These are phyloP conservation scores for Sebastes minor DNA, from an alignment of 2,797 vertebrate genomes.

Conservation along the genomic window DNA sequence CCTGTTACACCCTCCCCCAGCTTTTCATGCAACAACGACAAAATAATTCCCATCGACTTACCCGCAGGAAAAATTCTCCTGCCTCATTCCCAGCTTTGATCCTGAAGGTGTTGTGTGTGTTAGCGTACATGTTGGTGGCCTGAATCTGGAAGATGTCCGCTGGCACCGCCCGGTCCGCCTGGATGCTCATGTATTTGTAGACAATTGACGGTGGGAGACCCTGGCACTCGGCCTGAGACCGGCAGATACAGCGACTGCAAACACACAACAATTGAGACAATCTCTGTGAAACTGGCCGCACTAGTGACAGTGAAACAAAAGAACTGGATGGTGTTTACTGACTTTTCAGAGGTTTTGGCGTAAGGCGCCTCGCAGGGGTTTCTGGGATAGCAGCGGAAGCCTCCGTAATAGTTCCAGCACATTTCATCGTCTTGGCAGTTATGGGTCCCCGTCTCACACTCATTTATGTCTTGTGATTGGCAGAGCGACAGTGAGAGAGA, in stretches of 20 bases:
- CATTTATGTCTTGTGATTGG: constrained; percentile 90
- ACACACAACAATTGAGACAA: constrained; percentile 2
- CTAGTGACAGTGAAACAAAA: not conserved
- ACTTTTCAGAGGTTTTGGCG: constrained; percentile 91
- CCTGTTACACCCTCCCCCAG: not conserved
- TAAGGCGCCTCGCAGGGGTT: constrained; percentile 96
- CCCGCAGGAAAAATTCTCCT: constrained; percentile 89
- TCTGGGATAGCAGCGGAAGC: constrained; percentile 94
- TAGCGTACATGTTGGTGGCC: constrained; percentile 93
- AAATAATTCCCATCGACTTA: constrained; percentile 67
- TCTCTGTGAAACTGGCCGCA: not conserved
- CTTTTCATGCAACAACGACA: not conserved
- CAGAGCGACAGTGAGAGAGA: constrained; percentile 28
- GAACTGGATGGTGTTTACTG: constrained; percentile 62
- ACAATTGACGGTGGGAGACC: constrained; percentile 88
- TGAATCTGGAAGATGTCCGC: constrained; percentile 98
- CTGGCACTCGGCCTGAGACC: constrained; percentile 84
- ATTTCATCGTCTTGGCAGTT: constrained; percentile 93
- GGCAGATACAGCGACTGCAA: constrained; percentile 94
- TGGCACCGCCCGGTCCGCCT: constrained; percentile 89
- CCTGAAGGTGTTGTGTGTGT: constrained; percentile 95
- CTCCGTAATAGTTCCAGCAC: constrained; percentile 96
- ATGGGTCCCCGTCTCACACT: constrained; percentile 91
- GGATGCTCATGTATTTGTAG: constrained; percentile 98
- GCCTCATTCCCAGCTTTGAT: constrained; percentile 96